Conservation (phyloP, 2,888 invertebrate genomes). For the Tinea pellionella region DNA sequence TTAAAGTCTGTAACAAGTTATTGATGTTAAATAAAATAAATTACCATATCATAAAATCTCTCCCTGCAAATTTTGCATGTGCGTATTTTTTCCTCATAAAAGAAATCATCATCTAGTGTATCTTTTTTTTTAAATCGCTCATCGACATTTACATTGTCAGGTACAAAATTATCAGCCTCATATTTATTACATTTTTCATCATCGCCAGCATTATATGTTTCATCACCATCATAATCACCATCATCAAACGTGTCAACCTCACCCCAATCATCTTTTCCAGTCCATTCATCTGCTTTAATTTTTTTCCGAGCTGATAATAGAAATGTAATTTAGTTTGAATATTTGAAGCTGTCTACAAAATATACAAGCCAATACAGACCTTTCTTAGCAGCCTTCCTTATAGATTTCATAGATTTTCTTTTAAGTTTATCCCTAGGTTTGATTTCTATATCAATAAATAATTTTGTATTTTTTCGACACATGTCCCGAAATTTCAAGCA, state of each 20-base stretch:
- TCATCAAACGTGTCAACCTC: not conserved
- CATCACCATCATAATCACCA: not conserved
- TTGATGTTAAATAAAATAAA: too few relatives aligned
- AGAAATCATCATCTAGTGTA: not conserved
- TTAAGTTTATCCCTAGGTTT: conserved; percentile 33
- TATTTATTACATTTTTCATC: not conserved
- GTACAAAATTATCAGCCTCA: not conserved
- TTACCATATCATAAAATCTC: conserved; percentile 41
- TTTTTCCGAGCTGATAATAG: not conserved
- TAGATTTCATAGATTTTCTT: not conserved
- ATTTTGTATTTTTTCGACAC: conserved; percentile 43
- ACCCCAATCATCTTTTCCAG: not conserved
- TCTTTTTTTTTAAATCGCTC: not conserved
- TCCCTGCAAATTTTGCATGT: conserved; percentile 35
- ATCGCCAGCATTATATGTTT: not conserved
- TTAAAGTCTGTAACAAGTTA: too few relatives aligned
- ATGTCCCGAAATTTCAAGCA: conserved; percentile 53
- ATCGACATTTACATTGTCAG: not conserved
- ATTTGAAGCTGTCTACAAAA: too few relatives aligned
- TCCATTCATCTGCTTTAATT: not conserved
- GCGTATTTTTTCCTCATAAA: conserved; percentile 1
- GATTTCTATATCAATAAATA: conserved; percentile 32
- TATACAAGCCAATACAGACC: not conserved
- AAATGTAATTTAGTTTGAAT: too few relatives aligned
- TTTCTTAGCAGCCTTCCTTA: conserved; percentile 3